Conservation (phyloP, 1,140 invertebrate species). For the Pteromalus puparum region DNA sequence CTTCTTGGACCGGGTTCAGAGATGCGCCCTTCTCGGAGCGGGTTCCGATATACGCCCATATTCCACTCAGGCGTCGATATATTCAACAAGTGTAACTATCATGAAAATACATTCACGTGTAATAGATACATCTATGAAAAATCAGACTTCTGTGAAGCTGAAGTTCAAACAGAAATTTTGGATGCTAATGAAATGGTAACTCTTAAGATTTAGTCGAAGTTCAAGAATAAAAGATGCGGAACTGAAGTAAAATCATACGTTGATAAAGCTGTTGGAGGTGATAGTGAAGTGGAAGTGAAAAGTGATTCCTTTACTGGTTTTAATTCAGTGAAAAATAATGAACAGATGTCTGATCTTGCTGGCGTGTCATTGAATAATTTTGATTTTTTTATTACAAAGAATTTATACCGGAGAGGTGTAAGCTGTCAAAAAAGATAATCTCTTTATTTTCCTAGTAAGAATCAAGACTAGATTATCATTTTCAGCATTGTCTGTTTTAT, state of each 20-base stretch:
- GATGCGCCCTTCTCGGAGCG: no score
- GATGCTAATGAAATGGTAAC: background rate
- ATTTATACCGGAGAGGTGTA: background rate
- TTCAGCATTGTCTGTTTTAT: no score
- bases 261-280: background rate
- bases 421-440: background rate
- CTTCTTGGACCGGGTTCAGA: no score
- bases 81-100: background rate
- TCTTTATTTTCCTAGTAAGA: background rate
- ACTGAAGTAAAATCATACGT: background rate
- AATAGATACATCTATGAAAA: background rate
- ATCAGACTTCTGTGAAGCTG: background rate
- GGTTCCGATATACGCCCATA: no score
- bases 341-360: background rate
- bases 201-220: background rate
- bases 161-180: background rate
- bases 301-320: no score
- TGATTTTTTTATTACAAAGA: background rate
- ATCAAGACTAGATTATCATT: no score
- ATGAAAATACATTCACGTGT: background rate
- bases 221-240: background rate
- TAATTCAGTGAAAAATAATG: background rate
- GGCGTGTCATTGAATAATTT: background rate
- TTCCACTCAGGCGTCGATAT: no score
- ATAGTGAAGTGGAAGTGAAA: background rate